A percentile compares a stretch with the other conserved stretches of the same genome.
Conservation (phyloP, 2,113 vertebrate genomes). For the Oncorhynchus kisutch region DNA sequence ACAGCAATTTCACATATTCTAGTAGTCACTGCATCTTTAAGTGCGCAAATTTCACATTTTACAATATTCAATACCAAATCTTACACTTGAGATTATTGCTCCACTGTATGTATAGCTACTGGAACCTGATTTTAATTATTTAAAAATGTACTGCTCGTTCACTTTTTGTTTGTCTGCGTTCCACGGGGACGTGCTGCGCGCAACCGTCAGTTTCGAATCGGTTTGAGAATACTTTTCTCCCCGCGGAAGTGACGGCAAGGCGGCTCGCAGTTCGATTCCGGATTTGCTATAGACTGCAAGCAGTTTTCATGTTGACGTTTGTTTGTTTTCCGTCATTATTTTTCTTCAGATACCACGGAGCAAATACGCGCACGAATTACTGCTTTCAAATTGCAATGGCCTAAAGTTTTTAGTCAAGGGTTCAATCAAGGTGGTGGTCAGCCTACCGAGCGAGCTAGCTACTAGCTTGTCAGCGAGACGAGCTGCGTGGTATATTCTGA, state of each 20-base stretch:
- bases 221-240: conserved; percentile 12
- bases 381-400: conserved; percentile 16
- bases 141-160: no score
- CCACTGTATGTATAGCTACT: no score
- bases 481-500: conserved; percentile 49
- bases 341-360: conserved; percentile 20
- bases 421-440: conserved; percentile 67
- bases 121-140: no score
- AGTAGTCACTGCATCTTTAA: no score
- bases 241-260: conserved; percentile 70
- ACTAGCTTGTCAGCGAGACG: conserved; percentile 33
- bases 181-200: conserved; percentile 73
- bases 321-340: conserved; percentile 44
- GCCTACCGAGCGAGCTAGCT: conserved; percentile 62
- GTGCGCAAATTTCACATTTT: no score
- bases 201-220: conserved; percentile 24
- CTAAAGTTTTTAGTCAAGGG: conserved; percentile 34
- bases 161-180: conserved; percentile 27
- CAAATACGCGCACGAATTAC: conserved; percentile 18
- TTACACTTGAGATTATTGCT: no score
- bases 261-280: conserved; percentile 76
- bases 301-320: conserved; percentile 60
- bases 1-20: no score
- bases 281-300: conserved; percentile 76
- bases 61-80: no score